phyloP scores from a whole-genome alignment of 2,797 vertebrate genomes.

The Halcyon smyrnensis region DNA sequence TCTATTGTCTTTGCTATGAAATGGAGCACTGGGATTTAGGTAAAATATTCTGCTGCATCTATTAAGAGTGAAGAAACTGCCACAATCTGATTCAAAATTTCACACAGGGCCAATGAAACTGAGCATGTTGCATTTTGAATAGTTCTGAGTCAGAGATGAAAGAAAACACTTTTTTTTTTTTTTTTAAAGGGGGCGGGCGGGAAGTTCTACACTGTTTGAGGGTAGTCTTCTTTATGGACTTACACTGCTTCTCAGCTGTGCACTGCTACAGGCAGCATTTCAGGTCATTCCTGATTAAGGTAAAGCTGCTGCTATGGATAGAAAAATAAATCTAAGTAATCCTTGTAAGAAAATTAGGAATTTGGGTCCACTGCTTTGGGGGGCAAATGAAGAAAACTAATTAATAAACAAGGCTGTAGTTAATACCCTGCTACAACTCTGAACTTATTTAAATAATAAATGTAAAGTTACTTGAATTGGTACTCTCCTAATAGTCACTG shows the following conservation, averaged over 20 bases:
- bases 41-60: neutral
- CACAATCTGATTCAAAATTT: neutral
- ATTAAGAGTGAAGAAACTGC: neutral
- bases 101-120: neutral
- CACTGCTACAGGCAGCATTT: neutral
- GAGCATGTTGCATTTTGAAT: neutral
- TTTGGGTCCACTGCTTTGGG: neutral
- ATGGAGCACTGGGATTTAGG: neutral
- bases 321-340: neutral
- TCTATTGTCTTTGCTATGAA: neutral
- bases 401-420: neutral
- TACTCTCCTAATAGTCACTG: neutral
- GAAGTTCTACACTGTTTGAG: neutral
- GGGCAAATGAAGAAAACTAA: neutral
- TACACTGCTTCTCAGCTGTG: neutral
- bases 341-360: neutral
- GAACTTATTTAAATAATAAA: neutral
- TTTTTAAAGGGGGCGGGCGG: neutral
- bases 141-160: neutral
- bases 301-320: neutral
- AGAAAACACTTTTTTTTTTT: neutral
- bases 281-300: neutral
- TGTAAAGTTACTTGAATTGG: neutral
- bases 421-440: neutral
- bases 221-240: neutral